Evolutionary conservation across 2,888 invertebrate genomes (phyloP), one percentile per base, ranked within the genome.

Genomic region (Macropis europaea): DNA sequence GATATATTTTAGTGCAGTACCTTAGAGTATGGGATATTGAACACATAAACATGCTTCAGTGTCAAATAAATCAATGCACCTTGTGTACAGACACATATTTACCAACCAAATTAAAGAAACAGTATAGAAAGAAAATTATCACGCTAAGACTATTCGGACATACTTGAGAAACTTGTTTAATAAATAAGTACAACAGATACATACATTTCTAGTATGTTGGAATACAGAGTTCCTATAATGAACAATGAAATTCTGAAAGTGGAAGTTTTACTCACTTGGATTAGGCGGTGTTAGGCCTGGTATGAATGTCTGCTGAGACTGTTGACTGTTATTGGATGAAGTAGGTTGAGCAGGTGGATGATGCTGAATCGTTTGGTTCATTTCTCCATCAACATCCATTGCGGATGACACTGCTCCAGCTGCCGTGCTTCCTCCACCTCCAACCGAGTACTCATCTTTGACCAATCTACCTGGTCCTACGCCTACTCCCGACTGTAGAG

Each of bases 361-460:
- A 89, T 95, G 95, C 78, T 94, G 94, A 81, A 94, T 94, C 7
- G 94, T 94, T 82, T 93, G 93, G 61, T 92, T 93, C 63, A 94
- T 91, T 79, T 94, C 94, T 56, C 91, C 92, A 76, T 92, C 93
- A 36, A 93, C 92, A 73, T 93, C 93, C 92, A 93, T 92, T 42
- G 91, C 91, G 32, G 90, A 88, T 13, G 90, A 83, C 30, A 83
- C 90, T 83, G 91, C 90, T 36, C 90, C 88, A n/a, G 85, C 87
- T 13, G 90, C 90, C 0, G 94, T 92, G 24, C 79, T 83, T 28
- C 86, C 86, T 22, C 90, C 89, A 45, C 94, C 92, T 2, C 95
- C 95, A 19, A 96, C 96, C 48, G 95, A 94, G 90, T 97, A 97
- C 89, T 98, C 98, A 91, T 97, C 97, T 91, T 97, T 97, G 30